These are phyloP conservation scores for Neofelis nebulosa DNA, from an alignment of 2,113 vertebrate genomes.

Conservation along the genomic window DNA sequence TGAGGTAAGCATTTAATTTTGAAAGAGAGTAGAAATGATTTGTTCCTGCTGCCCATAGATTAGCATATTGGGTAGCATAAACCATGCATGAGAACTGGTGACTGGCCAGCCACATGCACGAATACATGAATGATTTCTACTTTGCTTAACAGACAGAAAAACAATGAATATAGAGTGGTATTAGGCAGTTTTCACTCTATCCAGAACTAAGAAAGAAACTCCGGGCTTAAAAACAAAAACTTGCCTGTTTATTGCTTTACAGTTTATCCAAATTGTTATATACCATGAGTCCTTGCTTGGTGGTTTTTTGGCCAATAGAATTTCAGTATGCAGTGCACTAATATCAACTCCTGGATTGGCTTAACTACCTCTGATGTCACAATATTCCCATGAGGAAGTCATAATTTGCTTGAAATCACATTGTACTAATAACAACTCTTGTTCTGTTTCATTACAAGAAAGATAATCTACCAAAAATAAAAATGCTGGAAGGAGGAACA, in stretches of 20 bases:
- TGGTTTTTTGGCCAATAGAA: constrained; percentile 58
- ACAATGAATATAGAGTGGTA: not conserved
- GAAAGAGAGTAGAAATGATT: not conserved
- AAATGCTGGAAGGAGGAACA: constrained; percentile 47
- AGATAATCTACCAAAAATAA: constrained; percentile 46
- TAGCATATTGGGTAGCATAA: not conserved
- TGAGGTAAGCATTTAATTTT: not conserved
- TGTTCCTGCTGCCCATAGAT: not conserved
- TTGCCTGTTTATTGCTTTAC: not conserved
- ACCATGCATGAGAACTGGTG: not conserved
- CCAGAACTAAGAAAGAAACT: not conserved
- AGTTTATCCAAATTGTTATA: not conserved
- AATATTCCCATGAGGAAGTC: constrained; percentile 61
- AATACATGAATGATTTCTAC: not conserved
- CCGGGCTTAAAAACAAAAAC: not conserved
- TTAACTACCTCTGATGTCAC: constrained; percentile 62
- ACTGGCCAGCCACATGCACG: not conserved
- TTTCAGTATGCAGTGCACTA: constrained; percentile 38
- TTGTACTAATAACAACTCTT: constrained; percentile 39
- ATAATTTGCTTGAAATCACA: constrained; percentile 68
- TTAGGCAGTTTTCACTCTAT: not conserved
- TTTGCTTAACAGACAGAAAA: not conserved
- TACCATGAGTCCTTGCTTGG: not conserved
- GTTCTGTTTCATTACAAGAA: constrained; percentile 63
- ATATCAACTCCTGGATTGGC: constrained; percentile 59